Percentiles rank a stretch among this genome's conserved stretches.
Conservation (phyloP, 2,797 vertebrate species). For the Phataginus tetradactyla region DNA sequence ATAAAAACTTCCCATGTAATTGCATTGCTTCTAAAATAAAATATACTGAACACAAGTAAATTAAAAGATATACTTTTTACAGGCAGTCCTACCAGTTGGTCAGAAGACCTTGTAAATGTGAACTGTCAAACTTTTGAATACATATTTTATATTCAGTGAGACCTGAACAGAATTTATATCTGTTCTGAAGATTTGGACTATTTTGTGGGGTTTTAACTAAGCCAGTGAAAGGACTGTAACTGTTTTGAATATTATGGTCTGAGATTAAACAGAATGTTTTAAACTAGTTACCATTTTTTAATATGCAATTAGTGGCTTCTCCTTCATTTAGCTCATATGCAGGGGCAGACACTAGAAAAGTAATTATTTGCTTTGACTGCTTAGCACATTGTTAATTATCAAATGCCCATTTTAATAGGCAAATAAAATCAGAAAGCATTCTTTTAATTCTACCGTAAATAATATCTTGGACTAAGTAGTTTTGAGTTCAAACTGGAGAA, state of each 20-base stretch:
- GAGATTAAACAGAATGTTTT: conserved; percentile 55
- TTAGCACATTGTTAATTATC: conserved; percentile 72
- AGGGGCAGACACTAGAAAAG: conserved; percentile 53
- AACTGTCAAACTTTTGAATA: neutral
- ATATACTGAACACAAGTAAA: conserved; percentile 40
- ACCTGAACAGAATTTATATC: neutral
- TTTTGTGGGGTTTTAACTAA: neutral
- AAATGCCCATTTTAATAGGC: conserved; percentile 65
- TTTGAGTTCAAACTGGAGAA: conserved; percentile 54
- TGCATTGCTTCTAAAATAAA: conserved; percentile 47
- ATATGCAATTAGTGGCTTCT: conserved; percentile 41
- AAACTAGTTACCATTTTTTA: conserved; percentile 62
- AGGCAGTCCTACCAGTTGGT: neutral
- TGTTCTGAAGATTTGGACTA: conserved; percentile 38
- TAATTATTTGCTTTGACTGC: conserved; percentile 71
- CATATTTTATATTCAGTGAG: neutral
- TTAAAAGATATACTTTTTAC: conserved; percentile 24
- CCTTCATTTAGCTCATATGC: neutral
- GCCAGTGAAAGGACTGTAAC: neutral
- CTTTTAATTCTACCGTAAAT: conserved; percentile 69
- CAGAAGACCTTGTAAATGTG: conserved; percentile 35
- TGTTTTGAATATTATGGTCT: conserved; percentile 41
- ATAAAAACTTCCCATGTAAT: conserved; percentile 50
- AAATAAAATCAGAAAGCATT: conserved; percentile 52
- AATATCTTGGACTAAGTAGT: conserved; percentile 38